Evolutionary conservation across 2,113 vertebrate species (phyloP).

Genomic region (Phoxinus phoxinus): DNA sequence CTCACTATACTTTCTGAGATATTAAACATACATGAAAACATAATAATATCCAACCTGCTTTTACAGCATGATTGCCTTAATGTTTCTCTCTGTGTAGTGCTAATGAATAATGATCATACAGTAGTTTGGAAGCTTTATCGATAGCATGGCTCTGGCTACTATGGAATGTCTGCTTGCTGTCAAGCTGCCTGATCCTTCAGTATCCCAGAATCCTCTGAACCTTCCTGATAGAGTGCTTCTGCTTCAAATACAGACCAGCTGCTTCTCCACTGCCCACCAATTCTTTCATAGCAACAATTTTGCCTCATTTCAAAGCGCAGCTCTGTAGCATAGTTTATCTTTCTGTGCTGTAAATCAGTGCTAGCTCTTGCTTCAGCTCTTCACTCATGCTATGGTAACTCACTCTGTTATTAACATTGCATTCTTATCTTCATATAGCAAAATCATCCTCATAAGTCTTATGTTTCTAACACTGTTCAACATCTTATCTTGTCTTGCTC

Average conservation of each 20-base stretch:
- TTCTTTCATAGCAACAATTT: conserved; percentile 32
- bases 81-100: conserved; percentile 62
- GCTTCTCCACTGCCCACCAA: conserved; percentile 55
- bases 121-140: conserved; percentile 19
- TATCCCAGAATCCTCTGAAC: conserved; percentile 78
- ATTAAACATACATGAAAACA: conserved; percentile 64
- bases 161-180: conserved; percentile 69
- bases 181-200: conserved; percentile 63
- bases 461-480: conserved; percentile 25
- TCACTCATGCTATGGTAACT: conserved; percentile 30
- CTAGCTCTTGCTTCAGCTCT: conserved; percentile 30
- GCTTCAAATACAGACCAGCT: conserved; percentile 84
- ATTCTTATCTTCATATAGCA: conserved; percentile 15
- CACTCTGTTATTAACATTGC: conserved; percentile 25
- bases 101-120: conserved; percentile 29
- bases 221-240: conserved; percentile 80
- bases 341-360: conserved; percentile 23
- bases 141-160: conserved; percentile 71
- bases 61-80: conserved; percentile 68
- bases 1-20: not conserved
- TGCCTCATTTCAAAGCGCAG: conserved; percentile 12
- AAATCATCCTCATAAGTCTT: conserved; percentile 37
- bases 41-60: conserved; percentile 60
- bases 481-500: conserved; percentile 13
- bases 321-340: not conserved